Evolutionary conservation across 2,113 vertebrate species (phyloP).

Genomic region (Felis chaus): DNA sequence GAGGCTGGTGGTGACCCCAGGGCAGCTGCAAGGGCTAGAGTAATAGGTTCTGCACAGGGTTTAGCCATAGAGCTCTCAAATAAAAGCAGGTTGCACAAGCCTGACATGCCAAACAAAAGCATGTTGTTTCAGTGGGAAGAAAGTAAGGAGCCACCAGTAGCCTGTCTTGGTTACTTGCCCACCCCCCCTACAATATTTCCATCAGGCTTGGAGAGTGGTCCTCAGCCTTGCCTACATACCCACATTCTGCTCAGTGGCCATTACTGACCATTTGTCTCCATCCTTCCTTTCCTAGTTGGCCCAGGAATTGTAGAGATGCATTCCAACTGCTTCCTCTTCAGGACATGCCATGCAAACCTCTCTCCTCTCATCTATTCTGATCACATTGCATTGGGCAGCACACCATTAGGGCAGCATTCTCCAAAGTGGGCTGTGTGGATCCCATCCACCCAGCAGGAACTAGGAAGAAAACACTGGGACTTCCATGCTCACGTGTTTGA

Average conservation of each 20-base stretch:
- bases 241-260: background rate
- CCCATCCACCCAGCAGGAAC: no score
- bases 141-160: no score
- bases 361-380: background rate
- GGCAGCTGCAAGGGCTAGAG: background rate
- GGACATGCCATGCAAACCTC: background rate
- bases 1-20: rapidly evolving
- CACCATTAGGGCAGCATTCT: background rate
- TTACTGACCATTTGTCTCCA: background rate
- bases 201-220: background rate
- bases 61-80: background rate
- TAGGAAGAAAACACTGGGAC: background rate
- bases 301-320: background rate
- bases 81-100: background rate
- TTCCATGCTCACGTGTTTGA: background rate
- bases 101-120: background rate
- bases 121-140: background rate
- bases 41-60: background rate
- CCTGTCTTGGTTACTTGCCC: no score
- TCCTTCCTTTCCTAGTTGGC: background rate
- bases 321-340: background rate
- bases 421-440: background rate
- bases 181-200: no score
- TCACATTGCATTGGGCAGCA: background rate
- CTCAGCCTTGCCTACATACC: background rate